phyloP scores from a whole-genome alignment of 92 coral and sea anemone species.

The Epizoanthus illoricatus region DNA sequence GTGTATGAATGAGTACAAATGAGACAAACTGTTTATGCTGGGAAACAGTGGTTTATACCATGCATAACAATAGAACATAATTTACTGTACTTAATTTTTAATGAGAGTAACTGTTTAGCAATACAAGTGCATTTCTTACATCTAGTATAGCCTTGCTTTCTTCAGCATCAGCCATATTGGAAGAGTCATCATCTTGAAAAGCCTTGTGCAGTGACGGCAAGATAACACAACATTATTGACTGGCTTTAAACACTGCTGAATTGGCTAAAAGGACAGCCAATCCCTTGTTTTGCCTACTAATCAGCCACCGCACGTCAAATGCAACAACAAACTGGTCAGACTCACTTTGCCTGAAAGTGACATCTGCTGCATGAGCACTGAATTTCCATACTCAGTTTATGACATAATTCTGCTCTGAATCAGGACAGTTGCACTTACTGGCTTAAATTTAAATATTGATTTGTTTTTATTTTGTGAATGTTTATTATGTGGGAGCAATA shows the following conservation, averaged over 20 bases:
- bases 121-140: constrained; percentile 33
- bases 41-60: neutral
- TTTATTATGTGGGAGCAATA: too few relatives aligned
- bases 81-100: neutral
- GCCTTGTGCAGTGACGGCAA: constrained; percentile 37
- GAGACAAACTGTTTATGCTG: neutral
- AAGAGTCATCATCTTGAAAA: constrained; percentile 44
- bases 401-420: too few relatives aligned
- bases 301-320: too few relatives aligned
- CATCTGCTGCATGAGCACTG: too few relatives aligned
- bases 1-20: neutral
- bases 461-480: too few relatives aligned
- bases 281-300: neutral
- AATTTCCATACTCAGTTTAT: too few relatives aligned
- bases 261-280: constrained; percentile 3
- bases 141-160: constrained; percentile 39
- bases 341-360: too few relatives aligned
- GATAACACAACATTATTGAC: constrained; percentile 1
- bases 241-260: neutral
- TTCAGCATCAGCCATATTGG: constrained; percentile 33
- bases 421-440: too few relatives aligned
- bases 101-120: neutral
- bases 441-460: too few relatives aligned
- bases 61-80: neutral
- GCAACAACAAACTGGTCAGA: too few relatives aligned